phyloP scores from a whole-genome alignment of 2,888 invertebrate genomes.

The Stenurella melanura region DNA sequence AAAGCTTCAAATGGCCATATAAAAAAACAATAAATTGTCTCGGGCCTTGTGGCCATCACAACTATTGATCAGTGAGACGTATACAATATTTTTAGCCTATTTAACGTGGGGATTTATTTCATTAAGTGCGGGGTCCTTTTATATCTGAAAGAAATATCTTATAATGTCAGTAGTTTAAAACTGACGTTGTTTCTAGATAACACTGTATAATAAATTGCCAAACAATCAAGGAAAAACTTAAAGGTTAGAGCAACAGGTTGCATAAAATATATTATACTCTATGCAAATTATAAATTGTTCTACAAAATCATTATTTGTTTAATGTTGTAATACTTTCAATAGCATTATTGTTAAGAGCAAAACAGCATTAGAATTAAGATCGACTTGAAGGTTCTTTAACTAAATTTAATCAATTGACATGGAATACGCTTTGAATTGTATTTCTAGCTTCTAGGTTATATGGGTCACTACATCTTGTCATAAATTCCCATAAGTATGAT shows the following conservation, averaged over 20 bases:
- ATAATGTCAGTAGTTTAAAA: too few relatives aligned
- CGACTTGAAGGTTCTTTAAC: neutral
- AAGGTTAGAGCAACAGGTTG: constrained; percentile 5
- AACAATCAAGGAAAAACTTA: neutral
- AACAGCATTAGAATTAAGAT: constrained; percentile 14
- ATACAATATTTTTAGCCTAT: too few relatives aligned
- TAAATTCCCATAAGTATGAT: constrained; percentile 18
- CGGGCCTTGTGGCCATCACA: too few relatives aligned
- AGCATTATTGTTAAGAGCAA: constrained; percentile 3
- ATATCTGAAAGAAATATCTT: too few relatives aligned
- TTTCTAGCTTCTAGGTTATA: constrained; percentile 4
- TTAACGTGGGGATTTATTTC: too few relatives aligned
- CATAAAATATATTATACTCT: neutral
- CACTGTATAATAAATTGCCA: constrained; percentile 1
- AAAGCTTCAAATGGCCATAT: too few relatives aligned
- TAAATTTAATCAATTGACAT: neutral
- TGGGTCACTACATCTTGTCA: constrained; percentile 12
- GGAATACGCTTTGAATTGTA: neutral
- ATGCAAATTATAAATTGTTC: constrained; percentile 23
- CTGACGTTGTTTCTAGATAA: neutral
- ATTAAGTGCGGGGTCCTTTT: too few relatives aligned
- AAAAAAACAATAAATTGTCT: too few relatives aligned
- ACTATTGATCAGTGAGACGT: too few relatives aligned
- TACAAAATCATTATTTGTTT: neutral
- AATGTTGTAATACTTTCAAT: neutral